phyloP scores from a whole-genome alignment of 1,140 invertebrate species.

The Apis dorsata region DNA sequence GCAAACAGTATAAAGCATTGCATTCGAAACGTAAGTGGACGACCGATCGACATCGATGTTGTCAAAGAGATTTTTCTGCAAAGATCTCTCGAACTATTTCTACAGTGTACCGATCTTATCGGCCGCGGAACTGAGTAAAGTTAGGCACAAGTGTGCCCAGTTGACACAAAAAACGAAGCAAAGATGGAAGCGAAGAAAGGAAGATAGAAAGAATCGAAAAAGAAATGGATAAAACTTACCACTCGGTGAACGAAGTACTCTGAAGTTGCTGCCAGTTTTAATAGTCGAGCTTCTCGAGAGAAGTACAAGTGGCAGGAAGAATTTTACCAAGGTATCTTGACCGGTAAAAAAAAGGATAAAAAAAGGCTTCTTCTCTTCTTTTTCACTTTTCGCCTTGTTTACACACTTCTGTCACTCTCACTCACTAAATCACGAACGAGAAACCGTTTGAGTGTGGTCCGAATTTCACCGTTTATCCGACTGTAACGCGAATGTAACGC shows the following conservation, averaged over 20 bases:
- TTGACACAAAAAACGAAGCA: not conserved
- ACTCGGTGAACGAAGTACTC: slow-evolving; percentile 68
- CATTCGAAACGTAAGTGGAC: not conserved
- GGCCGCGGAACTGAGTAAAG: not conserved
- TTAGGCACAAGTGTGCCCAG: not conserved
- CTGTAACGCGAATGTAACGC: not conserved
- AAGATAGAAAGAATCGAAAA: not conserved
- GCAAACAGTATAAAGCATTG: not conserved
- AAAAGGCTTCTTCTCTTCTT: not conserved
- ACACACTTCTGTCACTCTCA: slow-evolving; percentile 68
- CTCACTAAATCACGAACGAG: slow-evolving; percentile 47
- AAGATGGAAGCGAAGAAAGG: not conserved
- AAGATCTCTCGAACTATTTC: not conserved
- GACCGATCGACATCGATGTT: slow-evolving; percentile 20
- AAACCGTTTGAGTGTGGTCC: slow-evolving; percentile 17
- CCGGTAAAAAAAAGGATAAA: not conserved
- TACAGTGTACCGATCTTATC: not conserved
- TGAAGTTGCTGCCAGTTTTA: slow-evolving; percentile 69
- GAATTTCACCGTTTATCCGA: not conserved
- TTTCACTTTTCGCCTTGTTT: slow-evolving; percentile 29
- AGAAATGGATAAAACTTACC: slow-evolving; percentile 67
- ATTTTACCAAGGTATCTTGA: slow-evolving; percentile 13
- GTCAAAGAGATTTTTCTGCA: slow-evolving; percentile 23
- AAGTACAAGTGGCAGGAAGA: slow-evolving; percentile 24
- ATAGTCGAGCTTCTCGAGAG: slow-evolving; percentile 33